These are phyloP conservation scores for Leptothorax acervorum DNA, from an alignment of 2,888 invertebrate genomes.

Conservation along the genomic window DNA sequence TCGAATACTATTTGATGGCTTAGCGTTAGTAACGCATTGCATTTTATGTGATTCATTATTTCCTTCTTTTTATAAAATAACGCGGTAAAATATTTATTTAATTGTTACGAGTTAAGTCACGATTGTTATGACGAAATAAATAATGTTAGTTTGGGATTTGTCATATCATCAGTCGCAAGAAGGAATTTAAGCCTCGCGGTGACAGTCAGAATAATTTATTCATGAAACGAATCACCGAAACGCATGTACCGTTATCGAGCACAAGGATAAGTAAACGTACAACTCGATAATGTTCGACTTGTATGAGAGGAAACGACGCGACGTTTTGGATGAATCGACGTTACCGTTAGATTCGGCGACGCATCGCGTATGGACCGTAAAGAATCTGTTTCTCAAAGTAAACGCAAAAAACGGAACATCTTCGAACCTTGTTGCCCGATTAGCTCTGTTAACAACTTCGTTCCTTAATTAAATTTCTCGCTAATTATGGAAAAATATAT, in stretches of 20 bases:
- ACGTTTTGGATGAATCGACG: constrained; percentile 78
- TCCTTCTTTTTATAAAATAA: constrained; percentile 1
- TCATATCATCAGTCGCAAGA: not conserved
- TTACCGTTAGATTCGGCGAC: constrained; percentile 78
- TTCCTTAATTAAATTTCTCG: not conserved
- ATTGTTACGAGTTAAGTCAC: not conserved
- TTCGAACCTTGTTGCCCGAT: not conserved
- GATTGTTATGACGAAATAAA: not conserved
- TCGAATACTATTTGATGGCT: not conserved
- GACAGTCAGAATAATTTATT: constrained; percentile 80
- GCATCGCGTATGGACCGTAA: constrained; percentile 64
- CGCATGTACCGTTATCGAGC: constrained; percentile 80
- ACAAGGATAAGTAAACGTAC: constrained; percentile 76
- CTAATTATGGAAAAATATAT: not conserved
- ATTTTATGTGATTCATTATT: not conserved
- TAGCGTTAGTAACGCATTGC: not conserved
- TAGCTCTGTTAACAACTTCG: not conserved
- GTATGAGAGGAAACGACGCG: constrained; percentile 65
- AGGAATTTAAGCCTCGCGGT: constrained; percentile 47
- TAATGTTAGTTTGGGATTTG: not conserved
- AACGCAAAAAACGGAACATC: constrained; percentile 17
- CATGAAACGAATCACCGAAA: constrained; percentile 79
- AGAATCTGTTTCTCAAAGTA: constrained; percentile 42
- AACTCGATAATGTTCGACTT: constrained; percentile 70
- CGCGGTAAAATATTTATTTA: not conserved